Base-by-base conservation (phyloP, 1,140 invertebrate genomes). In the Chlorops oryzae region DNA sequence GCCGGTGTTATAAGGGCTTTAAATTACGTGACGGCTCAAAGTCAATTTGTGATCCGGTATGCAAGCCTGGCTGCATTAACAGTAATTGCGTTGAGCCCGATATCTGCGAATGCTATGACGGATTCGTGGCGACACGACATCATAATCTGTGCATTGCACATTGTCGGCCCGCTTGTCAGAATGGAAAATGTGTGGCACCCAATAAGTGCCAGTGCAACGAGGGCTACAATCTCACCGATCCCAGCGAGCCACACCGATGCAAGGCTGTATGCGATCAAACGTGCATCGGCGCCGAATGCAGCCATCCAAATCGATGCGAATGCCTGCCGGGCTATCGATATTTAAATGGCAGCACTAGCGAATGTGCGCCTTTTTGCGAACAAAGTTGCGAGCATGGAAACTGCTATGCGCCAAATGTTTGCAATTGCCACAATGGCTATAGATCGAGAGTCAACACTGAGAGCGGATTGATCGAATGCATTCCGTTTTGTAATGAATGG, bases 381-480 rank as follows among this genome's bases (percentile, higher is more conserved):
- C 70, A 75, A 15, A 74, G 76, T 0, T 83, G 82, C 51, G 62
- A 73, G 7, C 77, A 82, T 58, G 80, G 80, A 1, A 65, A 75
- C 7, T 83, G 80, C 55, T 74, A 75, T 4, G 72, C 62, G 2
- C 76, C 77, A 3, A 73, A 78, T 55, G 61, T 73, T 17, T 80
- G 75, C 48, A 65, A 69, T 12, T 80, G 78, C 51, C 67, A 76
- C n/a, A 50, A 38, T 1, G 52, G 58, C 9, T 20, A 44, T n/a
- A 58, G 59, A 25, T 39, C 41, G 18, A 32, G 34, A 1, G 12
- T 50, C 2, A 52, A 48, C 44, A 3, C 24, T 32, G 53, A 47
- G 13, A 50, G 24, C 4, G 52, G 43, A n/a, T n/a, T 50, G 12
- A 24, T 25, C 5, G 44, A 47, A 22, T 50, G 53, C 27, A 44